Evolutionary conservation across 2,113 vertebrate species (phyloP).

Genomic region (Hemiscyllium ocellatum): DNA sequence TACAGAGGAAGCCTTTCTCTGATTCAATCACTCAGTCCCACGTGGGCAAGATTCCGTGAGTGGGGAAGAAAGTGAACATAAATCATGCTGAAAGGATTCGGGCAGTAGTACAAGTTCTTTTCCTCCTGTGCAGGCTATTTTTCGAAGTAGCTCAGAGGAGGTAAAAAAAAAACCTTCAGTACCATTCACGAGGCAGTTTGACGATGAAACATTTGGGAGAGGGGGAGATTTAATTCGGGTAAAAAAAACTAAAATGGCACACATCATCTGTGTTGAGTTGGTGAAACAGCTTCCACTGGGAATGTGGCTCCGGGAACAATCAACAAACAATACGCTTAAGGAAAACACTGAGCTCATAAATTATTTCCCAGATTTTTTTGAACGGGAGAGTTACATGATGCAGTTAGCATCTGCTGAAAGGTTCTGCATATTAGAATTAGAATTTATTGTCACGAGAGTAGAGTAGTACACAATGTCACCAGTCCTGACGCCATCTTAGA

Average conservation of each 20-base stretch:
- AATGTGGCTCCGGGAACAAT: not conserved
- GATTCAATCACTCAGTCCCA: not conserved
- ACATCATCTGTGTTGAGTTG: not conserved
- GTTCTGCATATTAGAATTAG: not conserved
- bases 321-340: not conserved
- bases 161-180: not conserved
- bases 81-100: constrained; percentile 22
- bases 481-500: too few species aligned
- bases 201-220: not conserved
- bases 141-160: not conserved
- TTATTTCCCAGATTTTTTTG: not conserved
- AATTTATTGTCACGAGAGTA: too few species aligned
- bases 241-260: not conserved
- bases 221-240: not conserved
- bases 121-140: not conserved
- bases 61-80: not conserved
- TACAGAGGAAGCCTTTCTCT: not conserved
- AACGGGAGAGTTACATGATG: not conserved
- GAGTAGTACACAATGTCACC: too few species aligned
- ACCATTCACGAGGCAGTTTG: not conserved
- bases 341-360: not conserved
- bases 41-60: not conserved
- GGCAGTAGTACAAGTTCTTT: not conserved
- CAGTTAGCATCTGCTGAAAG: not conserved
- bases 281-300: not conserved